Evolutionary conservation across 2,888 invertebrate species (phyloP), one percentile per base, ranked within the genome.

Genomic region (Lasioglossum villosulum): DNA sequence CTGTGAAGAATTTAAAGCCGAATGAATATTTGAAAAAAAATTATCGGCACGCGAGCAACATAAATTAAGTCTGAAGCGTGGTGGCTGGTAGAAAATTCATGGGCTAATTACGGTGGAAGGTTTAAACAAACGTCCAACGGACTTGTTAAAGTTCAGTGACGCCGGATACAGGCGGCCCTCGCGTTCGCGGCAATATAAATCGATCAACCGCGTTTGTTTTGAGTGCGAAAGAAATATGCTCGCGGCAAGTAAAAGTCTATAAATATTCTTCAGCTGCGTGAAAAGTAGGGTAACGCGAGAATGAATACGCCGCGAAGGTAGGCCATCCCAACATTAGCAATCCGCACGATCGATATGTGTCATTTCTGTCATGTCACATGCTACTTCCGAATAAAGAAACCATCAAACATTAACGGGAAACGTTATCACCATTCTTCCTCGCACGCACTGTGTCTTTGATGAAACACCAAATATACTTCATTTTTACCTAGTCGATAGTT

Each of bases 271-370:
- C 80, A 75, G 70, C 73, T 76, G 48, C 45, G 56, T 73, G 78
- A 86, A 82, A 90, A 89, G 86, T 90, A 88, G 89, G 84, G 78
- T 90, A 56, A 83, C 78, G 76, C 77, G 78, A 74, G 79, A 79
- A 88, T 37, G 83, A 88, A 78, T 75, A 82, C 83, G 77, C 75
- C 72, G 63, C 71, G 27, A 63, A 84, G 82, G 83, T 86, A 83
- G 84, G 75, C 83, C 79, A 75, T 80, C 71, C 45, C 48, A 42
- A 74, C 77, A 80, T 83, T 83, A 71, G 75, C 45, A 42, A 82
- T 74, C 34, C 8, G 16, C 37, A 23, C 76, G 84, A 86, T 90
- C 90, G 70, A 89, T 90, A 79, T 80, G 80, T 71, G 81, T 86
- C 82, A 72, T 59, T 81, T 59, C 37, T 76, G 73, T 45, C 79